Conservation (phyloP, 2,797 vertebrate genomes). For the Squalus acanthias region DNA sequence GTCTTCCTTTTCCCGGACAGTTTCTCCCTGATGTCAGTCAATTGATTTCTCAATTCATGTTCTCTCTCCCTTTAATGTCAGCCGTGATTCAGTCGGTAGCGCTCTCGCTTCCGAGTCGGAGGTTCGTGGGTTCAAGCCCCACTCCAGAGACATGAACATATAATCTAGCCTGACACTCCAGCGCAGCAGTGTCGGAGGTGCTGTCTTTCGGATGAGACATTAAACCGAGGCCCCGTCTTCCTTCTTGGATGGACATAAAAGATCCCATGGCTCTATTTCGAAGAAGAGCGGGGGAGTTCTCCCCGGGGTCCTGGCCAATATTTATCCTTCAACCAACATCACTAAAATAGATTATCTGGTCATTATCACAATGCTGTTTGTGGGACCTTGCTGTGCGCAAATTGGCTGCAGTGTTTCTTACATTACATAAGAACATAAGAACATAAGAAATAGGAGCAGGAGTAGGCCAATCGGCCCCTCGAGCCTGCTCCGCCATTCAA, state of each 20-base stretch:
- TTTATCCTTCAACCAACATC: neutral
- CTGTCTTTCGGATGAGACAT: neutral
- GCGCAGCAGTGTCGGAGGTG: neutral
- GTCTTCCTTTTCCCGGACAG: neutral
- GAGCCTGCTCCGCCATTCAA: too few relatives aligned
- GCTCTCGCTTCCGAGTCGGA: neutral
- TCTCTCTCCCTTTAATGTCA: neutral
- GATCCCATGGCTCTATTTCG: neutral
- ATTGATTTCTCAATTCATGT: neutral
- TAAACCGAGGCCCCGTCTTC: neutral
- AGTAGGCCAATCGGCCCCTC: too few relatives aligned
- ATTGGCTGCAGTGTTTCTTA: neutral
- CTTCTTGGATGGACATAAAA: neutral
- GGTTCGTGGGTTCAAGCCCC: neutral
- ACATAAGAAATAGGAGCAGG: too few relatives aligned
- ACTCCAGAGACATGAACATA: neutral
- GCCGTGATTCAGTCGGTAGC: neutral
- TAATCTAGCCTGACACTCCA: neutral
- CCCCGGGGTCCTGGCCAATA: neutral
- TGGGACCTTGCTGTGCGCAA: neutral
- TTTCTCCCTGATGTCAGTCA: neutral
- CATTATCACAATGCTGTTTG: neutral
- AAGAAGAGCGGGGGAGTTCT: neutral
- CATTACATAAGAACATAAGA: too few relatives aligned
- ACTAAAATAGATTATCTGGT: neutral